phyloP scores from a whole-genome alignment of 1,140 invertebrate genomes.

The Lepidurus couesii region DNA sequence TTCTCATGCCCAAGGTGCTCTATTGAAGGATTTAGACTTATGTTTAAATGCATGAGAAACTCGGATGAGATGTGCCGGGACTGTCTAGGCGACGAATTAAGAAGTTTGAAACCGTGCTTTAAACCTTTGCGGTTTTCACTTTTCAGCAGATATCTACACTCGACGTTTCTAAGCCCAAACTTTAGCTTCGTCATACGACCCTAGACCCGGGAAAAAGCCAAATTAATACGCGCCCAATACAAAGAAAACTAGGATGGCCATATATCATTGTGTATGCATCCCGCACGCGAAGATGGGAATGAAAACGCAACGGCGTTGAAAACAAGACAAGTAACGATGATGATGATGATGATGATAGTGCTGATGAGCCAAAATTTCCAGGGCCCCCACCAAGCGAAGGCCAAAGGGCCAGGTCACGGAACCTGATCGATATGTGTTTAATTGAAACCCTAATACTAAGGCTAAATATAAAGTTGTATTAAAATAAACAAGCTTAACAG shows the following conservation, averaged over 20 bases:
- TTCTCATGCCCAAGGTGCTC: background rate
- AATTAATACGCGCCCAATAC: too few relatives aligned
- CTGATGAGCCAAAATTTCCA: background rate
- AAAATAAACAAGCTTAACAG: too few relatives aligned
- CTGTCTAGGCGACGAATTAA: too few relatives aligned
- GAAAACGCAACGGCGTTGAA: background rate
- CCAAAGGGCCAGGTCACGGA: constrained; percentile 2
- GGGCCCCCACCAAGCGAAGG: background rate
- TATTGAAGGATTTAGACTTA: background rate
- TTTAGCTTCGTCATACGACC: too few relatives aligned
- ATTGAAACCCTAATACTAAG: background rate
- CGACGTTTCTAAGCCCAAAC: too few relatives aligned
- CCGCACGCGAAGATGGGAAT: background rate
- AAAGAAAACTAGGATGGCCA: too few relatives aligned
- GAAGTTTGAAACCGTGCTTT: too few relatives aligned
- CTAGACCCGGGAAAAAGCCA: too few relatives aligned
- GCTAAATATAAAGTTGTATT: background rate
- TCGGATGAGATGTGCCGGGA: background rate
- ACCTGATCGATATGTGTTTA: background rate
- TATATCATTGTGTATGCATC: too few relatives aligned
- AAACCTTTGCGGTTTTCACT: too few relatives aligned
- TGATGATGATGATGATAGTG: background rate
- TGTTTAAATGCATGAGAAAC: constrained; percentile 17
- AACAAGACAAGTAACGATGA: background rate
- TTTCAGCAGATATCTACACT: too few relatives aligned